These are phyloP conservation scores for Dilophus febrilis DNA, from an alignment of 2,888 invertebrate genomes.

Conservation along the genomic window DNA sequence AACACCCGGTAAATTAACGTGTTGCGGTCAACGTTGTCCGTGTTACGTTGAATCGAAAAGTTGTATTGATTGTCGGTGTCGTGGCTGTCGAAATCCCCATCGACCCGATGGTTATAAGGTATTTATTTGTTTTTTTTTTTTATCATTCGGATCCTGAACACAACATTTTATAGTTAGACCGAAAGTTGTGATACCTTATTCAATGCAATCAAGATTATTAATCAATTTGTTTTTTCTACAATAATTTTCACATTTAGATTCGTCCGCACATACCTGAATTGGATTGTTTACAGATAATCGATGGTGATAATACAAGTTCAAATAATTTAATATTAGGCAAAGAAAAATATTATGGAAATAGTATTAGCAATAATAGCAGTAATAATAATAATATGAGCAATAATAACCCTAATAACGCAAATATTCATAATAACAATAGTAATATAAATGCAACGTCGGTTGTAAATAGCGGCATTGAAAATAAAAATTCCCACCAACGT, in stretches of 20 bases:
- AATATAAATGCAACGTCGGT: neutral
- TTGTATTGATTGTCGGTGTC: constrained; percentile 78
- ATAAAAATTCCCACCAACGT: neutral
- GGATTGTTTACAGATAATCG: constrained; percentile 39
- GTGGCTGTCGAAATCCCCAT: constrained; percentile 85
- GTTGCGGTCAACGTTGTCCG: constrained; percentile 85
- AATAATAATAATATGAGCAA: neutral
- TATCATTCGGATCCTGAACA: constrained; percentile 3
- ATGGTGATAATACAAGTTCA: constrained; percentile 15
- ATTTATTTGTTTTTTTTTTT: constrained; percentile 4
- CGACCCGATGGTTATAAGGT: constrained; percentile 67
- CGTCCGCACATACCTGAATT: constrained; percentile 49
- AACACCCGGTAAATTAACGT: constrained; percentile 76
- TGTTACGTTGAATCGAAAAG: constrained; percentile 84
- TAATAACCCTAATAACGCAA: neutral
- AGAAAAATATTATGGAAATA: neutral
- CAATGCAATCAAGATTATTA: no score
- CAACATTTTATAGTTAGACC: neutral
- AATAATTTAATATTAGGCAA: constrained; percentile 5
- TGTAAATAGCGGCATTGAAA: neutral
- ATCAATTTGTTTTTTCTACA: neutral
- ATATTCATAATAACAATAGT: neutral
- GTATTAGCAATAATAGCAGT: neutral
- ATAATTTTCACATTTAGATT: constrained; percentile 33
- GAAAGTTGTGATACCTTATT: no score